Evolutionary conservation across 2,888 invertebrate genomes (phyloP).

Genomic region (Erebia epiphron): DNA sequence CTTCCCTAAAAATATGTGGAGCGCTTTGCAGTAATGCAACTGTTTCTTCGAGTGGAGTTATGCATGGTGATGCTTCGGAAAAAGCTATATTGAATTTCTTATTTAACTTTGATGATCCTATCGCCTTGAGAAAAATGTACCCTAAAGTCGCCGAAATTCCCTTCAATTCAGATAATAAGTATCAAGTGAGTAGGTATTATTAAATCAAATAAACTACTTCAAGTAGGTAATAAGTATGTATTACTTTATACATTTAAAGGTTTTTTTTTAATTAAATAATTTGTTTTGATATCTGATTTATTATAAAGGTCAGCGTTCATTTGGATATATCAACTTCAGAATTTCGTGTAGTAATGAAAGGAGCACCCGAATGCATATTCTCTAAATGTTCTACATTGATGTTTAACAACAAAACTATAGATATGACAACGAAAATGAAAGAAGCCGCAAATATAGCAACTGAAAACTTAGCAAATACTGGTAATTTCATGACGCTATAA

Average conservation of each 20-base stretch:
- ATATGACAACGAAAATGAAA: slow-evolving; percentile 56
- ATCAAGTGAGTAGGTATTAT: slow-evolving; percentile 84
- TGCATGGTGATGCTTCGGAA: slow-evolving; percentile 95
- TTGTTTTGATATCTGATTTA: slow-evolving; percentile 8
- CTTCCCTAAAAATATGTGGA: slow-evolving; percentile 93
- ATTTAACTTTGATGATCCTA: slow-evolving; percentile 86
- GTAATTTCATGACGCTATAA: slow-evolving; percentile 44
- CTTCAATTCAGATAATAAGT: slow-evolving; percentile 97
- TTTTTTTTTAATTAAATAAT: background rate
- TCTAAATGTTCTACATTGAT: slow-evolving; percentile 92
- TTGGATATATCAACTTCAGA: slow-evolving; percentile 90
- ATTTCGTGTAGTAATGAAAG: slow-evolving; percentile 96
- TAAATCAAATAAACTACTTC: background rate
- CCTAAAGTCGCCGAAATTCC: slow-evolving; percentile 95
- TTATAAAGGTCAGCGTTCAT: slow-evolving; percentile 85
- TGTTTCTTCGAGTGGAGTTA: slow-evolving; percentile 90
- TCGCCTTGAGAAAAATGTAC: slow-evolving; percentile 88
- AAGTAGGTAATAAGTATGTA: background rate
- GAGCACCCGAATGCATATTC: slow-evolving; percentile 96
- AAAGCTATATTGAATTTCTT: slow-evolving; percentile 93
- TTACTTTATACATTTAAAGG: too few relatives aligned
- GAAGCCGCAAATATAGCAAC: slow-evolving; percentile 53
- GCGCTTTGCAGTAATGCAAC: slow-evolving; percentile 98
- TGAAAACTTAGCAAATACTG: slow-evolving; percentile 66
- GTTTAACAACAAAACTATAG: slow-evolving; percentile 89